Conservation (phyloP, 2,113 vertebrate genomes). For the Halcyon senegalensis region DNA sequence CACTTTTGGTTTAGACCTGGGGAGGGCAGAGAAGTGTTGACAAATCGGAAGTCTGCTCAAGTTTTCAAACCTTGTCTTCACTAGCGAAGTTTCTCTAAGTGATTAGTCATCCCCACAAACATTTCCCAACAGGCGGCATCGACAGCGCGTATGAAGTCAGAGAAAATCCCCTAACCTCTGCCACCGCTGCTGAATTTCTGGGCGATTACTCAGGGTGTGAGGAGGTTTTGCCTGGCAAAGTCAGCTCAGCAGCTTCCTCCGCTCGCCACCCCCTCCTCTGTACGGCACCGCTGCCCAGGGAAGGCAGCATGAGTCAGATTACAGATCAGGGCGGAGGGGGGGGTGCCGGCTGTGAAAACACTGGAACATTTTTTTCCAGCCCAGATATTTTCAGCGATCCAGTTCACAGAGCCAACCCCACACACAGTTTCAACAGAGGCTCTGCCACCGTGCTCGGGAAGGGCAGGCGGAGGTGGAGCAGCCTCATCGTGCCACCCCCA, state of each 20-base stretch:
- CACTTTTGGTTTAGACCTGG: neutral
- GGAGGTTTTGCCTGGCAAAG: conserved; percentile 26
- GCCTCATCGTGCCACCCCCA: rapidly evolving
- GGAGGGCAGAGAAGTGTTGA: neutral
- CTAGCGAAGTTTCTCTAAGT: neutral
- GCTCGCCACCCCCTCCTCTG: neutral
- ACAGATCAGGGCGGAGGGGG: neutral
- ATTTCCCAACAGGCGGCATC: conserved; percentile 35
- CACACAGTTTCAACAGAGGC: too few species aligned
- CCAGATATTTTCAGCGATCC: too few species aligned
- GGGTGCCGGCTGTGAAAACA: too few species aligned
- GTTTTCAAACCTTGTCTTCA: neutral
- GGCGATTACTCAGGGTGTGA: conserved; percentile 25
- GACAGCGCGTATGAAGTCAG: neutral
- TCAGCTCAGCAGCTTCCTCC: conserved; percentile 12
- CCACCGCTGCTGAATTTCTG: neutral
- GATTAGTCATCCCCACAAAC: conserved; percentile 38
- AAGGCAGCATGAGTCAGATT: conserved; percentile 47
- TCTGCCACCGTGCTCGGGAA: too few species aligned
- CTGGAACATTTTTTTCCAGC: too few species aligned
- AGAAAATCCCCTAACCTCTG: conserved; percentile 25
- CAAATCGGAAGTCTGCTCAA: neutral
- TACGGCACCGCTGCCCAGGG: neutral
- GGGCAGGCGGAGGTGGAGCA: neutral
- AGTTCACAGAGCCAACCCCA: neutral